These are phyloP conservation scores for Cylloceria caligata DNA, from an alignment of 2,888 invertebrate genomes.

Conservation along the genomic window DNA sequence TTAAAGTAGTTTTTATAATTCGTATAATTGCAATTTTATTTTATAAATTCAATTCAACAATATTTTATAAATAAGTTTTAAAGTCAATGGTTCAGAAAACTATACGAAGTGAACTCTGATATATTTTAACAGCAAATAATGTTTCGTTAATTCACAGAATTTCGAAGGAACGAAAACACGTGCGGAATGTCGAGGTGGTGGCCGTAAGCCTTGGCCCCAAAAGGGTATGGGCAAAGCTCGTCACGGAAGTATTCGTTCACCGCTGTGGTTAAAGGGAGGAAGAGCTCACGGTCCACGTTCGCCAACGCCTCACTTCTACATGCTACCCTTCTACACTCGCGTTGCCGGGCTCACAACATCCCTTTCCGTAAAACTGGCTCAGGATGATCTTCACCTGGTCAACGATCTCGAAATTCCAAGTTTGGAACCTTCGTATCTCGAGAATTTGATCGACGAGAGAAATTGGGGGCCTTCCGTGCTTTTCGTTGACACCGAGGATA, in stretches of 20 bases:
- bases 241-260: conserved; percentile 96
- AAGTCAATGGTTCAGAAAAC: no score
- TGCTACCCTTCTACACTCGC: conserved; percentile 93
- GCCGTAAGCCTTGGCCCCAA: conserved; percentile 98
- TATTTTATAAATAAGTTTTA: no score
- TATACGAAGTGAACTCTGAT: no score
- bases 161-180: conserved; percentile 92
- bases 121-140: no score
- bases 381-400: conserved; percentile 97
- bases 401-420: conserved; percentile 94
- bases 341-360: conserved; percentile 93
- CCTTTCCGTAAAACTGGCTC: conserved; percentile 96
- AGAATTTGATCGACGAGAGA: conserved; percentile 92
- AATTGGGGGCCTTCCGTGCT: conserved; percentile 99
- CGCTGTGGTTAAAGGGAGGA: conserved; percentile 94
- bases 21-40: no score
- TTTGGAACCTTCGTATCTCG: conserved; percentile 91
- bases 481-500: conserved; percentile 96
- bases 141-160: conserved; percentile 86
- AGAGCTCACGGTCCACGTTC: conserved; percentile 95
- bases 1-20: no score
- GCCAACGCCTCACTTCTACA: conserved; percentile 96
- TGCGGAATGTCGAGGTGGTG: conserved; percentile 95
- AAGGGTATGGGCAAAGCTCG: conserved; percentile 96
- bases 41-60: no score